These are phyloP conservation scores for Aelia acuminata DNA, from an alignment of 2,888 invertebrate genomes.

Conservation along the genomic window DNA sequence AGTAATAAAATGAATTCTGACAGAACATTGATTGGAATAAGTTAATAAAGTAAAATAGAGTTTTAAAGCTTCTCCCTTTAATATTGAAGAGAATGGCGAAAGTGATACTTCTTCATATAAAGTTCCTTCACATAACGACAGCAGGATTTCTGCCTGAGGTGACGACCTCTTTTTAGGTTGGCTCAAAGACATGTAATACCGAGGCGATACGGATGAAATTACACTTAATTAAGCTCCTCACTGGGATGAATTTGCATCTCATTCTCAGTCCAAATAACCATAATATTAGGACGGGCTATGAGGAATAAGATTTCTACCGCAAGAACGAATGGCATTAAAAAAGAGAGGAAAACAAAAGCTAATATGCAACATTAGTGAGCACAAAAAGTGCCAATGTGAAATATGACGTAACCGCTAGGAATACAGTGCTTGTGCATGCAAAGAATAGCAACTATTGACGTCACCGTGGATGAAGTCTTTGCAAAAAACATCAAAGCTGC, in stretches of 20 bases:
- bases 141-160: conserved; percentile 32
- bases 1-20: no score
- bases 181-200: conserved; percentile 30
- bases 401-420: background rate
- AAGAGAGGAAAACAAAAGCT: background rate
- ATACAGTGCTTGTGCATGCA: background rate
- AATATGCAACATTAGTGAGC: background rate
- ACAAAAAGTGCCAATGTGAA: background rate
- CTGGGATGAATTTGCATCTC: background rate
- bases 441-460: conserved; percentile 23
- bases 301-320: background rate
- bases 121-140: conserved; percentile 6
- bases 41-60: no score
- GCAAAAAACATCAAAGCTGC: conserved; percentile 5
- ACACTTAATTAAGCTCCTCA: background rate
- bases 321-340: no score
- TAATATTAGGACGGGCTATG: background rate
- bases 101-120: background rate
- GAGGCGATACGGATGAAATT: conserved; percentile 14
- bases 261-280: background rate
- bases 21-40: no score
- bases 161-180: conserved; percentile 25
- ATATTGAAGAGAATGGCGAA: background rate
- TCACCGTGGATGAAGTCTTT: conserved; percentile 27
- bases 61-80: background rate